phyloP scores from a whole-genome alignment of 2,113 vertebrate genomes.

The Corydoras maculifer region DNA sequence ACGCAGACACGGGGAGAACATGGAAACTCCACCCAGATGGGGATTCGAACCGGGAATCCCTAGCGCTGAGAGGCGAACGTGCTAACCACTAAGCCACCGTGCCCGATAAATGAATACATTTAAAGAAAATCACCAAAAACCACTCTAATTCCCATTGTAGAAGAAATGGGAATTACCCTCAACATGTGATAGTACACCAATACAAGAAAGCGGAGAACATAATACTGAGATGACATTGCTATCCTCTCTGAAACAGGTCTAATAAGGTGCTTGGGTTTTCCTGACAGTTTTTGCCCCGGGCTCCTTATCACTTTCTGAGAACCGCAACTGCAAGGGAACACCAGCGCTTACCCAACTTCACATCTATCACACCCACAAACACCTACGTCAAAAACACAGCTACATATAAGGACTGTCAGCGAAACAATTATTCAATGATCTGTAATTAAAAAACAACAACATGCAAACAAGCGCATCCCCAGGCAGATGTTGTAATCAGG shows the following conservation, averaged over 20 bases:
- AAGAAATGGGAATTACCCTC: no score
- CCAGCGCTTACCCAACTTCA: constrained; percentile 4
- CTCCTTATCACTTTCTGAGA: neutral
- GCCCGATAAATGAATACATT: no score
- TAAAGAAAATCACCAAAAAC: no score
- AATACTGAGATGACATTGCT: neutral
- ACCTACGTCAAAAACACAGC: constrained; percentile 1
- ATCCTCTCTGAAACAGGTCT: neutral
- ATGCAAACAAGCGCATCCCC: neutral
- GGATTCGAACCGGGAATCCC: no score
- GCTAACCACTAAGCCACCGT: no score
- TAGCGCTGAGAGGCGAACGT: no score
- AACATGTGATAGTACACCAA: no score
- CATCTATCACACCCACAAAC: constrained; percentile 1
- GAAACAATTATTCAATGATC: constrained; percentile 2
- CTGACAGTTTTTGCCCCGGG: neutral
- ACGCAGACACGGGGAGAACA: no score
- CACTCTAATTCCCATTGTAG: no score
- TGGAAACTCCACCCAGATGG: no score
- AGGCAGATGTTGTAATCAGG: constrained; percentile 2
- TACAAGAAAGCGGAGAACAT: neutral
- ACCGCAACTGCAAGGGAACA: constrained; percentile 7
- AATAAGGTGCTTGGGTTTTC: neutral
- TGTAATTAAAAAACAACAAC: neutral
- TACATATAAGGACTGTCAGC: neutral